A percentile compares a stretch with the other conserved stretches of the same genome.
phyloP scores from a whole-genome alignment of 92 coral and sea anemone species.

The Pocillopora grandis region DNA sequence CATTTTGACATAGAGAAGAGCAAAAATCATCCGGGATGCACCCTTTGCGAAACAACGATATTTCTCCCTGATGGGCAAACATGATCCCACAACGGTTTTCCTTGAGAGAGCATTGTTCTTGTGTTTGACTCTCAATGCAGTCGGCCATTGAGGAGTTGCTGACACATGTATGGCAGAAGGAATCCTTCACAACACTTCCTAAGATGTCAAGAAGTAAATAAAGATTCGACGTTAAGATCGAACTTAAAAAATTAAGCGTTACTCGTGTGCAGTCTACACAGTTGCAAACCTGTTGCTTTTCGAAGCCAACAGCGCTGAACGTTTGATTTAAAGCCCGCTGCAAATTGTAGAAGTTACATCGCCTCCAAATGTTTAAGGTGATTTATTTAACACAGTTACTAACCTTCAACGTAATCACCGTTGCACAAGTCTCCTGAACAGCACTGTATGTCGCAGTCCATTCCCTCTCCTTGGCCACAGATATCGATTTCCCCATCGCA shows the following conservation, averaged over 20 bases:
- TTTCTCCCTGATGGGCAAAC: not conserved
- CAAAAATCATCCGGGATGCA: conserved; percentile 24
- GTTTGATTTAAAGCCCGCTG: no score
- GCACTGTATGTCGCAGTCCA: conserved; percentile 1
- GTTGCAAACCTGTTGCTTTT: no score
- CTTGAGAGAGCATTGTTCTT: not conserved
- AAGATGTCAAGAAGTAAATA: not conserved
- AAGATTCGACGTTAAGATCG: no score
- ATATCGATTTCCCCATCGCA: not conserved
- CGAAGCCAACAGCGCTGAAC: no score
- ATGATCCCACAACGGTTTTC: not conserved
- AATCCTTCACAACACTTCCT: conserved; percentile 3
- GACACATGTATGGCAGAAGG: not conserved
- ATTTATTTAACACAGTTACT: not conserved
- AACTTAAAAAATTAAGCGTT: no score
- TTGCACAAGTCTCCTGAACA: conserved; percentile 29
- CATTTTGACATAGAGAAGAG: not conserved
- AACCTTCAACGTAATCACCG: not conserved
- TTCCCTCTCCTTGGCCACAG: not conserved
- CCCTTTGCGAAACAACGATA: not conserved
- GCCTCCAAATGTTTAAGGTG: no score
- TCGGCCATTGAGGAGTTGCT: conserved; percentile 21
- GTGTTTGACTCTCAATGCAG: not conserved
- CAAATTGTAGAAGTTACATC: no score
- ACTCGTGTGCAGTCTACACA: no score